Evolutionary conservation across 1,140 invertebrate species (phyloP), one percentile per base, ranked within the genome.

Genomic region (Eurosta solidaginis): DNA sequence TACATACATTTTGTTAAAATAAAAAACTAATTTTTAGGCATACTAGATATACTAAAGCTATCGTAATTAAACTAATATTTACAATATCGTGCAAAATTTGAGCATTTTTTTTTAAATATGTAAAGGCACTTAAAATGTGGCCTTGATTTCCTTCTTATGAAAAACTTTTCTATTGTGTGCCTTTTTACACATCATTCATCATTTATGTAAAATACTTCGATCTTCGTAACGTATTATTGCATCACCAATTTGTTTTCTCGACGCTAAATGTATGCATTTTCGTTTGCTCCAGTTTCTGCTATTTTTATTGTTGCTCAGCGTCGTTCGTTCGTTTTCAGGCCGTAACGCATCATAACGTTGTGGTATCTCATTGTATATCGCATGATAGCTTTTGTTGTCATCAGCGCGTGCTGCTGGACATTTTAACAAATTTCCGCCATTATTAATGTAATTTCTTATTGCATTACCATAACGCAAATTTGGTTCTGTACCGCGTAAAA

Each of bases 171-270:
- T n/a, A n/a, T n/a, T n/a, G n/a, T n/a, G n/a, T n/a, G n/a, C n/a
- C n/a, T n/a, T n/a, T 63, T 63, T 63, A 33, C 40, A 33, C 22
- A 42, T 6, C n/a, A n/a, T 22, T 20, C 10, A 42, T 74, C 84
- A 86, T 79, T 86, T 87, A 47, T 85, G 81, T 50, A 84, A 47
- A 81, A 86, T 86, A 82, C 81, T 86, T 81, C 82, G 86, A 54
- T 87, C 86, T 80, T 87, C 84, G 76, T 82, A 88, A 29, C 86
- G 83, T 50, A 88, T 84, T 68, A 88, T 86, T 50, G 86, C 84
- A 78, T 88, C 85, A 4, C 87, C 87, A 25, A 88, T 86, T 68
- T 88, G 86, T 77, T 88, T 88, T 76, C 87, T 83, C 27, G 86
- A 87, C 27, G 85, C 85, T 78, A 88, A 78, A 42, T 87, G 85